These are phyloP conservation scores for Aptenodytes patagonicus DNA, from an alignment of 2,113 vertebrate genomes.

Conservation along the genomic window DNA sequence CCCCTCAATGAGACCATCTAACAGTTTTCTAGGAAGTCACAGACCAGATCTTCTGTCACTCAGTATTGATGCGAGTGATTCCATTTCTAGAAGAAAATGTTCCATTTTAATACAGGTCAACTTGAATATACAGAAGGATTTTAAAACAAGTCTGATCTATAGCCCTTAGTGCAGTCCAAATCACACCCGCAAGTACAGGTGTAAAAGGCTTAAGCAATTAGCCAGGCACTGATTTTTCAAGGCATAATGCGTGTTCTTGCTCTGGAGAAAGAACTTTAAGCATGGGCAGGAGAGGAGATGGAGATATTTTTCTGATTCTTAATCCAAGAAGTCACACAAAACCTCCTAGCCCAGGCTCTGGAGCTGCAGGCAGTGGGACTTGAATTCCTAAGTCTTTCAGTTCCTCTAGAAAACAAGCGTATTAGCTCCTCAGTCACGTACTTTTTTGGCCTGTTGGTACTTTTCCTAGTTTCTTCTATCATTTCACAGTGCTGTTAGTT, in stretches of 20 bases:
- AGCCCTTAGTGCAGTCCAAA: not conserved
- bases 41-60: not conserved
- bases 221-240: not conserved
- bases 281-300: not conserved
- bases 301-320: not conserved
- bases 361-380: not conserved
- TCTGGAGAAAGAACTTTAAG: not conserved
- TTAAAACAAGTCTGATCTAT: not conserved
- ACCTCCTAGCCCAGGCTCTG: not conserved
- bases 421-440: not conserved
- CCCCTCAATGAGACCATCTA: not conserved
- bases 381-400: not conserved
- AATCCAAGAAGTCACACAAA: not conserved
- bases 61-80: not conserved
- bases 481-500: not conserved
- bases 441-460: not conserved
- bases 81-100: not conserved
- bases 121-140: not conserved
- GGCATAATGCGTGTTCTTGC: not conserved
- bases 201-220: not conserved
- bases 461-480: not conserved
- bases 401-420: not conserved
- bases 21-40: not conserved
- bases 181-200: not conserved
- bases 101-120: not conserved